phyloP scores from a whole-genome alignment of 2,113 vertebrate genomes.

The Bufo bufo region DNA sequence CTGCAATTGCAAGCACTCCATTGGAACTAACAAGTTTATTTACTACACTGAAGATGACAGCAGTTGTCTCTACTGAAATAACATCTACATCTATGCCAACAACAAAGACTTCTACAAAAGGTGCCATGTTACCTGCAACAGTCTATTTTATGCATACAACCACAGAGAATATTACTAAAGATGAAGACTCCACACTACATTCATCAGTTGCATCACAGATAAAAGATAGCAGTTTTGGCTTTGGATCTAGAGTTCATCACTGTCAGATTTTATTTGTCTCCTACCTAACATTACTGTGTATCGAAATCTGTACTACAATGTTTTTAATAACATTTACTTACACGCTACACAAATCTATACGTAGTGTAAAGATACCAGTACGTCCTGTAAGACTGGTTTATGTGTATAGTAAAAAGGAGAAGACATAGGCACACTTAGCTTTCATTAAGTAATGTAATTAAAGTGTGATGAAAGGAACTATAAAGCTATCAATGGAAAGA shows the following conservation, averaged over 20 bases:
- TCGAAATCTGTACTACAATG: constrained; percentile 66
- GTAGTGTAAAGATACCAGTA: accelerated
- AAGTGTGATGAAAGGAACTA: not conserved
- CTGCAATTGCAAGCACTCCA: not conserved
- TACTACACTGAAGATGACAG: not conserved
- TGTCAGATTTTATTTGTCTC: constrained; percentile 65
- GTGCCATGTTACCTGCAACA: not conserved
- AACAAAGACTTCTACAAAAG: not conserved
- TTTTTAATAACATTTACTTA: constrained; percentile 63
- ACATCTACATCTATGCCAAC: not conserved
- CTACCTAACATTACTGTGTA: constrained; percentile 62
- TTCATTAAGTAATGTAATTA: not conserved
- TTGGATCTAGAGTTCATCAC: not conserved
- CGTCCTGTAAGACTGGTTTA: constrained; percentile 39
- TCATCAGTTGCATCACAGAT: accelerated
- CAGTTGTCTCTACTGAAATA: not conserved
- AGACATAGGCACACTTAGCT: not conserved
- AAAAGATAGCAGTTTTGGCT: not conserved
- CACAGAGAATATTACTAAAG: not conserved
- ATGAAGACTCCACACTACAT: accelerated
- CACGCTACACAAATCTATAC: constrained; percentile 67
- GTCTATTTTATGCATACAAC: too few species aligned
- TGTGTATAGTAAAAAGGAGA: not conserved
- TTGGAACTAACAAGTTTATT: not conserved
- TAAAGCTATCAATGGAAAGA: not conserved